Percentiles rank a stretch among this genome's conserved stretches.
Evolutionary conservation across 1,140 invertebrate species (phyloP).

Genomic region (Drosophila biarmipes): DNA sequence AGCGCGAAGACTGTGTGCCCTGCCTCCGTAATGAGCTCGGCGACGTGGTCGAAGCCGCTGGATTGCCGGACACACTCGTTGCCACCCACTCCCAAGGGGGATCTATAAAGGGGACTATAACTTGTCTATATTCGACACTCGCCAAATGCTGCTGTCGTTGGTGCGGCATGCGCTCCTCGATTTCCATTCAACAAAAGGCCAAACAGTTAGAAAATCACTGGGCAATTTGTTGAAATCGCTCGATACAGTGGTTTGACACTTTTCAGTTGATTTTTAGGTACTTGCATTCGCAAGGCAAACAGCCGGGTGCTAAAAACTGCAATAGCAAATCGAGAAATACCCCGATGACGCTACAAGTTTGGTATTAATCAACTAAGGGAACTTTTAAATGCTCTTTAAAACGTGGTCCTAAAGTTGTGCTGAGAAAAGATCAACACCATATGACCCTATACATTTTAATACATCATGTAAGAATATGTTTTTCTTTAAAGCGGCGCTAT

Average conservation of each 20-base stretch:
- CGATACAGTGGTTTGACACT: slow-evolving; percentile 28
- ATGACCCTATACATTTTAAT: too few relatives aligned
- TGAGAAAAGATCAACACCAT: too few relatives aligned
- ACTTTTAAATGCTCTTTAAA: neutral
- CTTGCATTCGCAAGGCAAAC: slow-evolving; percentile 5
- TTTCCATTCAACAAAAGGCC: slow-evolving; percentile 53
- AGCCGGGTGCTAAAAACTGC: slow-evolving; percentile 2
- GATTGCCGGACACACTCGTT: slow-evolving; percentile 52
- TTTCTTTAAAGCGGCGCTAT: too few relatives aligned
- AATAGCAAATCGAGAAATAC: slow-evolving; percentile 18
- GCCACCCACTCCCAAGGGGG: slow-evolving; percentile 31
- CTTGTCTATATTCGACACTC: slow-evolving; percentile 55
- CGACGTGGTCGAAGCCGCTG: slow-evolving; percentile 42
- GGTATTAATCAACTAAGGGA: neutral
- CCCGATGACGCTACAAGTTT: slow-evolving; percentile 7
- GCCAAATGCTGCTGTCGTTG: slow-evolving; percentile 55
- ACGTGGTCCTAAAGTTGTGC: too few relatives aligned
- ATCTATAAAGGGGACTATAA: slow-evolving; percentile 56
- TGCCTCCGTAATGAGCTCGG: slow-evolving; percentile 67
- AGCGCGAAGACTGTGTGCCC: slow-evolving; percentile 63
- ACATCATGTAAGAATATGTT: too few relatives aligned
- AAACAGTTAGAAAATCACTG: slow-evolving; percentile 26
- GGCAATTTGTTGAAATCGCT: slow-evolving; percentile 11
- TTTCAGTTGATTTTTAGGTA: slow-evolving; percentile 10
- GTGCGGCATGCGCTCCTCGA: slow-evolving; percentile 20